Evolutionary conservation across 2,113 vertebrate genomes (phyloP).

Genomic region (Planiliza haematocheilus): DNA sequence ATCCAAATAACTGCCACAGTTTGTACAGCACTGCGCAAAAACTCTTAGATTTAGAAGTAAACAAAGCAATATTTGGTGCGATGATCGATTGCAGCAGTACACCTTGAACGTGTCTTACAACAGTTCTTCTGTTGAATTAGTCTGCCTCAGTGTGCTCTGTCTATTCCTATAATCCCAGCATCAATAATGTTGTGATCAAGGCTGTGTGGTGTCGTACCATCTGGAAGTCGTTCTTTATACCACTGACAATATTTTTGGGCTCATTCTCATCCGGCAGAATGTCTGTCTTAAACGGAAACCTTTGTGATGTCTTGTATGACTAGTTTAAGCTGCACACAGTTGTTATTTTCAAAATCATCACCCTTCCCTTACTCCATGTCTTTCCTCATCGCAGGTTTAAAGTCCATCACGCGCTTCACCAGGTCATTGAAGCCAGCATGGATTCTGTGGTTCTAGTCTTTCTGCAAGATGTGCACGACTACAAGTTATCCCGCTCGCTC

Average conservation of each 20-base stretch:
- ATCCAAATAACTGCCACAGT: background rate
- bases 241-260: background rate
- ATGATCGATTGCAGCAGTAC: too few species aligned
- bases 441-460: constrained; percentile 94
- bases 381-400: constrained; percentile 86
- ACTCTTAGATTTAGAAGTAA: too few species aligned
- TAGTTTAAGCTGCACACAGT: too few species aligned
- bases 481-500: constrained; percentile 88
- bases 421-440: constrained; percentile 92
- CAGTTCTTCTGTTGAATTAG: background rate
- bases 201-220: background rate
- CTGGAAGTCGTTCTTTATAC: too few species aligned
- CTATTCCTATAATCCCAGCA: too few species aligned
- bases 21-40: too few species aligned
- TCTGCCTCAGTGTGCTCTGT: background rate
- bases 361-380: background rate
- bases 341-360: constrained; percentile 15
- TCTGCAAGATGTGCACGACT: constrained; percentile 92
- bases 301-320: too few species aligned
- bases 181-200: background rate
- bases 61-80: too few species aligned
- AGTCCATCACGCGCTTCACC: constrained; percentile 90
- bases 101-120: too few species aligned
- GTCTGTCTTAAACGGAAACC: too few species aligned
- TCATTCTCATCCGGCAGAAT: too few species aligned